Conservation (phyloP, 92 coral and sea anemone genomes). For the Heliopora coerulea region DNA sequence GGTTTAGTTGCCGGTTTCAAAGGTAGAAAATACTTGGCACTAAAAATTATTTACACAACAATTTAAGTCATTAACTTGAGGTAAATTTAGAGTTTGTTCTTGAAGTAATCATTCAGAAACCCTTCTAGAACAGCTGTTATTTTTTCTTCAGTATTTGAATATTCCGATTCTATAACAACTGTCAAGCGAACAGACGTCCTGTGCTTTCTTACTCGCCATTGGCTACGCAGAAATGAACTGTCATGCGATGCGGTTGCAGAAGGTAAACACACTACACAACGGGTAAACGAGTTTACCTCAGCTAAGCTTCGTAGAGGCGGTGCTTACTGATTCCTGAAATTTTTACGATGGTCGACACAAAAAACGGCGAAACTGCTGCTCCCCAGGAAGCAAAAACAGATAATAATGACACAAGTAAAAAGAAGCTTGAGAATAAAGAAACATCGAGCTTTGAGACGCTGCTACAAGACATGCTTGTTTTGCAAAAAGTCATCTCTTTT, state of each 20-base stretch:
- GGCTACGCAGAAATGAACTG: neutral
- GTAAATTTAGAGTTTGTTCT: conserved; percentile 1
- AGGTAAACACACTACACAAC: neutral
- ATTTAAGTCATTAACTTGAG: neutral
- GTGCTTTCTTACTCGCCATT: neutral
- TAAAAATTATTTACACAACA: no score
- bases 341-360: neutral
- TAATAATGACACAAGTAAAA: neutral
- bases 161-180: neutral
- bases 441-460: neutral
- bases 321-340: neutral
- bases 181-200: neutral
- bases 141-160: conserved; percentile 2
- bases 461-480: conserved; percentile 24
- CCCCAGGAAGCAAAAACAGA: neutral
- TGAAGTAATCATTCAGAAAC: conserved; percentile 7
- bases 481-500: conserved; percentile 49
- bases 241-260: conserved; percentile 1
- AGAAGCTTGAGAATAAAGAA: neutral
- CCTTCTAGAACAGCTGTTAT: conserved; percentile 33
- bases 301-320: no score
- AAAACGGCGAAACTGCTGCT: neutral
- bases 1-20: no score
- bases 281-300: neutral
- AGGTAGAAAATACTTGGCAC: no score